Percentiles rank a stretch among this genome's conserved stretches.
Evolutionary conservation across 2,113 vertebrate genomes (phyloP).

Genomic region (Haemorhous mexicanus): DNA sequence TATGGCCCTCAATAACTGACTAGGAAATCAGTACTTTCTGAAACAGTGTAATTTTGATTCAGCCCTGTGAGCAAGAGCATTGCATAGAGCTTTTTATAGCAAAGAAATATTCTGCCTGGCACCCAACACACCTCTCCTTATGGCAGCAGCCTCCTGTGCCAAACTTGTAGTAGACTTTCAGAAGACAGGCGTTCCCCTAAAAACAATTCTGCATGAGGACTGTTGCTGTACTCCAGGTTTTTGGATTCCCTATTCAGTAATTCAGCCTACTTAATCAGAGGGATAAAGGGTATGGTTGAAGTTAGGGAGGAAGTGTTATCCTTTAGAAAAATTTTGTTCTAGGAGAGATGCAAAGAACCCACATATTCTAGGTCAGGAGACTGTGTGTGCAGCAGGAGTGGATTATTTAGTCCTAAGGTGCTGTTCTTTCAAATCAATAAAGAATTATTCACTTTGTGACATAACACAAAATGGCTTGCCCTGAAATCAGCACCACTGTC

Average conservation of each 20-base stretch:
- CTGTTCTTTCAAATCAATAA: neutral
- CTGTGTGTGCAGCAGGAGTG: neutral
- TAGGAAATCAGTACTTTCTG: neutral
- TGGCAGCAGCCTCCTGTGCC: neutral
- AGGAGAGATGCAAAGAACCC: neutral
- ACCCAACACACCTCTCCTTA: neutral
- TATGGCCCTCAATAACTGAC: neutral
- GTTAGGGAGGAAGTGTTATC: neutral
- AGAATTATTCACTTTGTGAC: neutral
- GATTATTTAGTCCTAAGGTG: neutral
- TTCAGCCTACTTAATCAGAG: neutral
- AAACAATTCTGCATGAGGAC: neutral
- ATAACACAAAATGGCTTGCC: neutral
- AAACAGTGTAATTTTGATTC: neutral
- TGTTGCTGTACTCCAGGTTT: neutral
- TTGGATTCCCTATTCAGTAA: neutral
- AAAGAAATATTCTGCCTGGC: neutral
- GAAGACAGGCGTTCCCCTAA: neutral
- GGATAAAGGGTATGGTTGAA: neutral
- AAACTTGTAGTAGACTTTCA: neutral
- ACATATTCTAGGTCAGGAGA: neutral
- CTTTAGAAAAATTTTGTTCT: neutral
- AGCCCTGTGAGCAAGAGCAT: neutral
- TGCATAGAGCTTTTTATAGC: neutral
- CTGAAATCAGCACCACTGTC: neutral